These are phyloP conservation scores for Merodon equestris DNA, from an alignment of 2,888 invertebrate species.

Conservation along the genomic window DNA sequence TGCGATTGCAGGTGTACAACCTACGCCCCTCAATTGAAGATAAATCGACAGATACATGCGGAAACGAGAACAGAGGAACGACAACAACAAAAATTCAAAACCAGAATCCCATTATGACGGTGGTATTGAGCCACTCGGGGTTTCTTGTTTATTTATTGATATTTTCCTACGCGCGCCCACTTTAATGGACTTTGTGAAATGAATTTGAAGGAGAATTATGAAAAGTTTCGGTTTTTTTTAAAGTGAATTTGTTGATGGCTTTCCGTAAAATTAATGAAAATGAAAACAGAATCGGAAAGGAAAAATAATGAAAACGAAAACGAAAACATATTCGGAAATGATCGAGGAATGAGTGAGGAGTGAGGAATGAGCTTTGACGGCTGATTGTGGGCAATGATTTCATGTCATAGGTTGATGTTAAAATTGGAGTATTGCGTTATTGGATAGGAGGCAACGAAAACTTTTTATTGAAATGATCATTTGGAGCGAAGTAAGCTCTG, in stretches of 20 bases:
- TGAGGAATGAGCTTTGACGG: no score
- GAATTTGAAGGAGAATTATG: constrained; percentile 15
- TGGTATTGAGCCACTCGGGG: background rate
- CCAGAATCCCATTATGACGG: no score
- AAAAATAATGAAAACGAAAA: constrained; percentile 41
- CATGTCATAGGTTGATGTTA: no score
- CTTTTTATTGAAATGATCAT: no score
- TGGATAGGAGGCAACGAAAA: no score
- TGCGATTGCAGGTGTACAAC: background rate
- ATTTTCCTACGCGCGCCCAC: constrained; percentile 29
- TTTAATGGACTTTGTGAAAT: constrained; percentile 46
- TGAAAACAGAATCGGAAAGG: no score
- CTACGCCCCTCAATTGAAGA: constrained; percentile 44
- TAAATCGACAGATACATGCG: constrained; percentile 22
- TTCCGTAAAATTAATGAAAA: constrained; percentile 46
- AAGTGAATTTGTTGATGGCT: constrained; percentile 10
- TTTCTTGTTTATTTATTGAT: constrained; percentile 48
- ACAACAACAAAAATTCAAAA: no score
- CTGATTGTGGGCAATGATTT: no score
- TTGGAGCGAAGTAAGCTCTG: no score
- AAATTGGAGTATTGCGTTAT: no score
- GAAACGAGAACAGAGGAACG: background rate
- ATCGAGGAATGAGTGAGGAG: no score
- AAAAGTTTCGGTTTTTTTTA: constrained; percentile 21
- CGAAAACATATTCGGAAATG: no score